Conservation (phyloP, 2,888 invertebrate species). For the Volucella bombylans region DNA sequence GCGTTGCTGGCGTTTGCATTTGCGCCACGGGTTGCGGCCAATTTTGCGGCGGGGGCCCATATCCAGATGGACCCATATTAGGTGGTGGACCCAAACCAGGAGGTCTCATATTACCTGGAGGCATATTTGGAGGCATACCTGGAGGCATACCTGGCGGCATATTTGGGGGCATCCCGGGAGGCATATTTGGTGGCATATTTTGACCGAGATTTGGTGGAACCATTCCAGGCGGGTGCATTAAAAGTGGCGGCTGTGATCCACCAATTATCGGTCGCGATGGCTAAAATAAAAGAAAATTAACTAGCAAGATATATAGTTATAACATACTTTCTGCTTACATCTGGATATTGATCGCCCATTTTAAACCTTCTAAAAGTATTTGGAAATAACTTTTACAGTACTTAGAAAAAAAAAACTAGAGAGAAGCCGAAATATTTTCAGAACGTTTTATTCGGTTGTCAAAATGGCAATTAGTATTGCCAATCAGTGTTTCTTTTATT, state of each 20-base stretch:
- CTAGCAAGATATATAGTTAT: not conserved
- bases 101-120: constrained; percentile 43
- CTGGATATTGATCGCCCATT: constrained; percentile 79
- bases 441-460: constrained; percentile 31
- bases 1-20: constrained; percentile 42
- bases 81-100: constrained; percentile 44
- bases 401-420: not conserved
- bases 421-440: constrained; percentile 1
- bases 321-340: constrained; percentile 75
- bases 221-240: constrained; percentile 71
- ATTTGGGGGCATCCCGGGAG: constrained; percentile 42
- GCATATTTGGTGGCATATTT: constrained; percentile 12
- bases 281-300: constrained; percentile 9
- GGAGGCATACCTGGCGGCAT: constrained; percentile 57
- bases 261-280: constrained; percentile 45
- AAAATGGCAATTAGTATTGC: constrained; percentile 11
- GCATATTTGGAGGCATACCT: constrained; percentile 48
- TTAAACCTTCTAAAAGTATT: constrained; percentile 3
- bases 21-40: constrained; percentile 63
- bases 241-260: constrained; percentile 52
- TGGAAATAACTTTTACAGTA: constrained; percentile 7
- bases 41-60: constrained; percentile 58
- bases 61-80: constrained; percentile 42
- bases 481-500: not conserved
- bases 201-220: constrained; percentile 41